phyloP scores from a whole-genome alignment of 2,797 vertebrate species.

The Sternotherus odoratus region DNA sequence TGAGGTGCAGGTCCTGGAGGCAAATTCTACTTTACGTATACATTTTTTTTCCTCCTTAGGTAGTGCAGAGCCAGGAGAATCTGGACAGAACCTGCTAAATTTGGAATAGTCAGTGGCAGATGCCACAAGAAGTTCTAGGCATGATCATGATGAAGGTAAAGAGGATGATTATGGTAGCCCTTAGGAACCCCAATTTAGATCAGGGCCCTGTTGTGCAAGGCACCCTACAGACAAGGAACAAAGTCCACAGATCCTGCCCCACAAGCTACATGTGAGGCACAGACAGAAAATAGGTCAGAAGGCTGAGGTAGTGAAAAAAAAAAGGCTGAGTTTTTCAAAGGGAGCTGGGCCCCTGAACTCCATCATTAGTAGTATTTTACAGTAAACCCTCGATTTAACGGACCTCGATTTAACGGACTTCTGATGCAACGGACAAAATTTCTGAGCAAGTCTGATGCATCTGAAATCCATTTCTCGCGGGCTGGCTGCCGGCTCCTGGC shows the following conservation, averaged over 20 bases:
- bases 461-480: too few species aligned
- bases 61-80: neutral
- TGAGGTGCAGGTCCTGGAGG: rapidly evolving
- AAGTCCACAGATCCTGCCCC: neutral
- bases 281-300: neutral
- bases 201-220: neutral
- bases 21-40: neutral
- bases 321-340: rapidly evolving
- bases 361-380: neutral
- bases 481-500: too few species aligned
- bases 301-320: neutral
- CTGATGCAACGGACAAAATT: too few species aligned
- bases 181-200: neutral
- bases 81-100: neutral
- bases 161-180: neutral
- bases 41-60: neutral
- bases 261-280: neutral
- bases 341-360: rapidly evolving
- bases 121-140: neutral
- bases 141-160: neutral
- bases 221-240: neutral
- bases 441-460: too few species aligned
- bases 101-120: neutral
- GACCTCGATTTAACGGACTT: too few species aligned
- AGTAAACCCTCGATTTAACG: too few species aligned